A percentile compares a stretch with the other conserved stretches of the same genome.
Conservation (phyloP, 2,797 vertebrate genomes). For the Spinibarbus caldwelli region DNA sequence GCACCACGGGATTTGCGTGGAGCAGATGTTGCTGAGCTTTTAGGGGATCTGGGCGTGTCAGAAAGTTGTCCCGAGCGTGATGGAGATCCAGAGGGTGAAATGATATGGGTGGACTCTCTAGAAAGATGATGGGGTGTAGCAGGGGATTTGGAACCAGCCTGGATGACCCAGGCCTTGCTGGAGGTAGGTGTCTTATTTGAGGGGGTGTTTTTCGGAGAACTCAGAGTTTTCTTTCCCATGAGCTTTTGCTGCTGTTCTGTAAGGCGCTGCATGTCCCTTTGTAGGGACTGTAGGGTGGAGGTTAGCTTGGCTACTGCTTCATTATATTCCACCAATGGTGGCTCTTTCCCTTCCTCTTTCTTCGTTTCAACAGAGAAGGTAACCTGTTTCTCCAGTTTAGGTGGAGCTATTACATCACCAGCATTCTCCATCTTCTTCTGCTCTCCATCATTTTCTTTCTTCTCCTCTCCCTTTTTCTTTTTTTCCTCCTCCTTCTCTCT, state of each 20-base stretch:
- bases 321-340: constrained; percentile 83
- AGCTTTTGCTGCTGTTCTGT: constrained; percentile 89
- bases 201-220: constrained; percentile 60
- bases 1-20: constrained; percentile 71
- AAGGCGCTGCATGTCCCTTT: constrained; percentile 90
- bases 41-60: constrained; percentile 66
- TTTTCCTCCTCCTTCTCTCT: constrained; percentile 68
- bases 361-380: constrained; percentile 86
- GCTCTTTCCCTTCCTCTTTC: constrained; percentile 62
- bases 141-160: constrained; percentile 60
- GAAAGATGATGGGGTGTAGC: constrained; percentile 64
- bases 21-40: constrained; percentile 71
- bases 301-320: constrained; percentile 89
- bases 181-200: constrained; percentile 69
- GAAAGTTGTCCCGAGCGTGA: constrained; percentile 51
- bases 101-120: constrained; percentile 55
- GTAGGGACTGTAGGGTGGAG: constrained; percentile 83
- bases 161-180: constrained; percentile 83
- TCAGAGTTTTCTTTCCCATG: constrained; percentile 74
- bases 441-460: constrained; percentile 55
- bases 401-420: constrained; percentile 54
- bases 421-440: constrained; percentile 48
- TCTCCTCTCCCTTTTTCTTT: constrained; percentile 65
- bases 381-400: constrained; percentile 84
- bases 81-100: constrained; percentile 62